Evolutionary conservation across 2,888 invertebrate genomes (phyloP).

Genomic region (Panzeria rudis): DNA sequence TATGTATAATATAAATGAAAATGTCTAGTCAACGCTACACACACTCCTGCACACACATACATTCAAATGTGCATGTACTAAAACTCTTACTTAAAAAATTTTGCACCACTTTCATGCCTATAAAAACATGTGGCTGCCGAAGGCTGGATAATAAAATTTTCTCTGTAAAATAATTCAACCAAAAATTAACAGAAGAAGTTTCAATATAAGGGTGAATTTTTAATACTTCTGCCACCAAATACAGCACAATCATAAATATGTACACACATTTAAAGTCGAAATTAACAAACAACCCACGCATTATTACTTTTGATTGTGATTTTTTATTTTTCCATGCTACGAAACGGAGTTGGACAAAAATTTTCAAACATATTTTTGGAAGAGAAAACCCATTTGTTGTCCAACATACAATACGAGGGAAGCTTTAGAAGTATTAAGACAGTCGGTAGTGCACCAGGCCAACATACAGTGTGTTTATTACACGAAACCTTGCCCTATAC

Average conservation of each 20-base stretch:
- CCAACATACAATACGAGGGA: not conserved
- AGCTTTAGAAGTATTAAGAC: not conserved
- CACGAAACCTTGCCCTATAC: too few relatives aligned
- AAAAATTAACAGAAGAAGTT: conserved; percentile 48
- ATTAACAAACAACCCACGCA: conserved; percentile 60
- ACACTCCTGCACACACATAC: conserved; percentile 14
- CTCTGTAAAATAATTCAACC: conserved; percentile 60
- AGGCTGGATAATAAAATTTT: conserved; percentile 59
- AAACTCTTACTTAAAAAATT: conserved; percentile 2
- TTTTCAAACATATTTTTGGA: conserved; percentile 57
- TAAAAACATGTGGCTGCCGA: conserved; percentile 63
- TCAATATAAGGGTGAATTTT: conserved; percentile 64
- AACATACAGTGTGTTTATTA: too few relatives aligned
- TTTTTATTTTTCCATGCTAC: conserved; percentile 30
- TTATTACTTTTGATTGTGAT: conserved; percentile 52
- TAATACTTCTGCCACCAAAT: conserved; percentile 22
- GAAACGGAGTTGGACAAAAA: conserved; percentile 34
- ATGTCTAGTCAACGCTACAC: conserved; percentile 64
- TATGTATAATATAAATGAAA: conserved; percentile 52
- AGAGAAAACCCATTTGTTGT: conserved; percentile 55
- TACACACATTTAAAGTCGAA: conserved; percentile 33
- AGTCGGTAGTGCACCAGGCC: too few relatives aligned
- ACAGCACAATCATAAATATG: not conserved
- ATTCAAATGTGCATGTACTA: not conserved
- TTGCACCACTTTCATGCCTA: conserved; percentile 43